phyloP scores from a whole-genome alignment of 2,888 invertebrate genomes.

The Drosophila melanocephala region DNA sequence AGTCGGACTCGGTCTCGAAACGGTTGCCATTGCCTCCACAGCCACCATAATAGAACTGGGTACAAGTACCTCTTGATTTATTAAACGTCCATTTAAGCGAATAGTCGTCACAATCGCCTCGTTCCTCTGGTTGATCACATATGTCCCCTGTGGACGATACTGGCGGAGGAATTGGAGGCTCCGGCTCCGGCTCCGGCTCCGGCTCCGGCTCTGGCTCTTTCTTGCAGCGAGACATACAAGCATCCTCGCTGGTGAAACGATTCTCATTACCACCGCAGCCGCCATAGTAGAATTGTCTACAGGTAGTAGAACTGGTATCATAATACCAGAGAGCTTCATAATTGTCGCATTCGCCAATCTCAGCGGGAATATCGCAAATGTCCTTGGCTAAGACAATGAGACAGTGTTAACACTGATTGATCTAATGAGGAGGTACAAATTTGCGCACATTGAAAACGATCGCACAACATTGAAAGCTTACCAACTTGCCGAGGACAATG shows the following conservation, averaged over 20 bases:
- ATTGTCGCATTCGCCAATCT: constrained; percentile 91
- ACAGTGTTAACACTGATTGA: constrained; percentile 21
- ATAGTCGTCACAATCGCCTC: constrained; percentile 92
- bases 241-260: constrained; percentile 90
- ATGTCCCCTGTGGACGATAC: constrained; percentile 45
- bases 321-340: constrained; percentile 93
- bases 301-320: constrained; percentile 90
- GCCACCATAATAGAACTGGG: constrained; percentile 94
- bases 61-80: constrained; percentile 89
- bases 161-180: constrained; percentile 66
- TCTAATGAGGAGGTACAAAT: background rate
- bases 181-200: background rate
- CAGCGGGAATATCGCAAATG: constrained; percentile 91
- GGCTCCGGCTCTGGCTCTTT: constrained; percentile 86
- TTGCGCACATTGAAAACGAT: constrained; percentile 67
- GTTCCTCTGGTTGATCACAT: constrained; percentile 90
- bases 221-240: constrained; percentile 89
- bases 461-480: constrained; percentile 86
- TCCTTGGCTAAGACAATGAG: constrained; percentile 87
- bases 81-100: constrained; percentile 93
- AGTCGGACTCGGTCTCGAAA: constrained; percentile 89
- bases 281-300: constrained; percentile 94
- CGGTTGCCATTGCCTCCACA: constrained; percentile 97
- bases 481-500: constrained; percentile 92
- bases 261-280: constrained; percentile 97